Evolutionary conservation across 2,888 invertebrate species (phyloP), one percentile per base, ranked within the genome.

Genomic region (Choristoneura rosaceana): DNA sequence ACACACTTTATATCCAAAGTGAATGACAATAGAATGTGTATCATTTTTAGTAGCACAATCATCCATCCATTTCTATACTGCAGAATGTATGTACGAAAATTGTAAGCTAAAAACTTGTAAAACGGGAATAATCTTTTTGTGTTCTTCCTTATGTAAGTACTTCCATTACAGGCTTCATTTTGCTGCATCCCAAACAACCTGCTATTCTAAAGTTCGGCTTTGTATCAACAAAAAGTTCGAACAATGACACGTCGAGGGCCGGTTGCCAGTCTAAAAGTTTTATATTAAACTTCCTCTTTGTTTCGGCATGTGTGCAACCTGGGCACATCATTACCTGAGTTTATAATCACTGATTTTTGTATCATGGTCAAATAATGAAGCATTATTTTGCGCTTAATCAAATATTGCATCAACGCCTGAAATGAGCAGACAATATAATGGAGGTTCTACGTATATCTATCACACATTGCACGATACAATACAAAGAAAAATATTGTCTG

Each of bases 181-280:
- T 45, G 33, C 25, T 63, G 63, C 25, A 63, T 47, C 33, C 33
- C 25, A 47, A 47, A 63, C 45, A 63, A 63, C n/a, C n/a, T 63
- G 63, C 63, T 17, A 63, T 25, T 63, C 14, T 33, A 47, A 63
- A 63, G 45, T 43, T 63, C 63, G 33, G 63, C 45, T 63, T 63
- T 63, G 63, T 63, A 47, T n/a, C 63, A 17, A 33, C 63, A 63
- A 63, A 47, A 63, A 63, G 63, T 63, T 63, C 45, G 7, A 43
- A 63, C 63, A 63, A 63, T 63, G 63, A 63, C 25, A 47, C 43
- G 47, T 47, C 33, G 41, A 55, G 34, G 15, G 41, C 52, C 34
- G 41, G 66, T 55, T 34, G 41, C 25, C 41, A 33, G n/a, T 14
- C 12, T 33, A 33, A 63, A 62, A 45, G 47, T 33, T 25, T 33